Conservation (phyloP, 23 tunicate genomes). For the Ascidia mentula region DNA sequence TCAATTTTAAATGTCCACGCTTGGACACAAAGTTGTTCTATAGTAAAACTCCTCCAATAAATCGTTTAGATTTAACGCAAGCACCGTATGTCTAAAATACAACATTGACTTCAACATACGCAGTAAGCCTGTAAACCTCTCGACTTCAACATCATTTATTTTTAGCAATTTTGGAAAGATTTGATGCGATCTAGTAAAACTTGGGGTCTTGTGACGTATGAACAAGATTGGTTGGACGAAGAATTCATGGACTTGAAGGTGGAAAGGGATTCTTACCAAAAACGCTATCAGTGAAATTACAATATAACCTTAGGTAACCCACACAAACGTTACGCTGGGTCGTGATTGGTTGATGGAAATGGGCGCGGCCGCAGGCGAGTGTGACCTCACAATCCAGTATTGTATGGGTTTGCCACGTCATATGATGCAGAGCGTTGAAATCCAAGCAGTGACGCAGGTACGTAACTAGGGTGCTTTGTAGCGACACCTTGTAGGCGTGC, state of each 20-base stretch:
- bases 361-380: constrained; percentile 72
- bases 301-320: constrained; percentile 67
- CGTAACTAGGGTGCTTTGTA: background rate
- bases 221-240: constrained; percentile 89
- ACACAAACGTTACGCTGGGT: constrained; percentile 46
- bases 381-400: constrained; percentile 72
- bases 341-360: constrained; percentile 79
- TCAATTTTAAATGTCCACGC: too few relatives aligned
- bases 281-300: too few relatives aligned
- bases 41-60: too few relatives aligned
- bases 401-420: constrained; percentile 86
- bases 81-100: too few relatives aligned
- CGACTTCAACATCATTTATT: too few relatives aligned
- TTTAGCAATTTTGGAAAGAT: constrained; percentile 73
- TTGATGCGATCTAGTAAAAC: constrained; percentile 51
- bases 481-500: background rate
- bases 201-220: constrained; percentile 90
- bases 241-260: constrained; percentile 60
- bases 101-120: too few relatives aligned
- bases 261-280: too few relatives aligned
- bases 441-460: constrained; percentile 79
- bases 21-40: too few relatives aligned
- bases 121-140: too few relatives aligned
- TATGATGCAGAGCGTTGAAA: constrained; percentile 93
- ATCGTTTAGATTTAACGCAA: too few relatives aligned